phyloP scores from a whole-genome alignment of 2,888 invertebrate species.

The Lypha dubia region DNA sequence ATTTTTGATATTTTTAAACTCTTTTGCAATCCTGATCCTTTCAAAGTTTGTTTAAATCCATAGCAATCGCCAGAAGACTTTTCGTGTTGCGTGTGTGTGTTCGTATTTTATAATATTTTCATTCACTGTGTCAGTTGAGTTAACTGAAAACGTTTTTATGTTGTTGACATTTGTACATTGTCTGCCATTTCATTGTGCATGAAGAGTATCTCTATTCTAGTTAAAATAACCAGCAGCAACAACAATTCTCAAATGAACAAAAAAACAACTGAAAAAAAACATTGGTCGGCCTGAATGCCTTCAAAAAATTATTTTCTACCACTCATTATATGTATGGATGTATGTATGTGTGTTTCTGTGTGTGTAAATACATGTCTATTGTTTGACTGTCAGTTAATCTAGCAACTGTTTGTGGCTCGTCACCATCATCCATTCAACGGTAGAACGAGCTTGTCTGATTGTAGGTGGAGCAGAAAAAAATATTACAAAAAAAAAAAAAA shows the following conservation, averaged over 20 bases:
- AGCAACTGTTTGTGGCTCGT: slow-evolving; percentile 71
- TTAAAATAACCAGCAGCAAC: slow-evolving; percentile 62
- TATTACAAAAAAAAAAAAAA: slow-evolving; percentile 28
- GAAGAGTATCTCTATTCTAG: too few relatives aligned
- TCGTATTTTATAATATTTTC: slow-evolving; percentile 62
- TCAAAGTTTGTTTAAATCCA: slow-evolving; percentile 31
- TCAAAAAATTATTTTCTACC: slow-evolving; percentile 7
- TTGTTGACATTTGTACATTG: slow-evolving; percentile 79
- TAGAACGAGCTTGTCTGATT: slow-evolving; percentile 55
- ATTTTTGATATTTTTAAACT: not conserved
- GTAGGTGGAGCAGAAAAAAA: slow-evolving; percentile 59
- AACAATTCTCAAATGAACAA: slow-evolving; percentile 43
- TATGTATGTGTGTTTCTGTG: not conserved
- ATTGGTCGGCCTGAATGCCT: slow-evolving; percentile 62
- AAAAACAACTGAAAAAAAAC: too few relatives aligned
- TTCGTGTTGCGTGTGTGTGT: slow-evolving; percentile 9
- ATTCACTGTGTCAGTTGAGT: slow-evolving; percentile 73
- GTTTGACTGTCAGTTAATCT: slow-evolving; percentile 72
- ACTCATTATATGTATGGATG: not conserved
- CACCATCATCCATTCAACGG: slow-evolving; percentile 67
- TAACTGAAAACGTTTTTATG: slow-evolving; percentile 72
- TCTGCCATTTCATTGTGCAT: slow-evolving; percentile 77
- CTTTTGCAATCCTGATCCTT: not conserved
- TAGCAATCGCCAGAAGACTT: not conserved
- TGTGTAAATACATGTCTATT: slow-evolving; percentile 37